Base-by-base conservation (phyloP, 2,888 invertebrate genomes). In the Criorhina ranunculi region DNA sequence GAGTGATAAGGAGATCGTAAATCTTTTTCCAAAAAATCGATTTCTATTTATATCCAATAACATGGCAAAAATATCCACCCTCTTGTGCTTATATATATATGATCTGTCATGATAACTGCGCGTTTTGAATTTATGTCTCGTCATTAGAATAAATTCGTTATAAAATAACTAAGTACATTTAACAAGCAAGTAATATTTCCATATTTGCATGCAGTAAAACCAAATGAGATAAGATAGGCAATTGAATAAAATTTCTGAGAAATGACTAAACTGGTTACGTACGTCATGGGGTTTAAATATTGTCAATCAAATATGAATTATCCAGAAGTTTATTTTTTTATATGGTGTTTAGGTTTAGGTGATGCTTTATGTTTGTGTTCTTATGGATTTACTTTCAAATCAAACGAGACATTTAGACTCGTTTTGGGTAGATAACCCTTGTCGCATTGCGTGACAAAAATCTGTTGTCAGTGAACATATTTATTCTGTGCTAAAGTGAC, bases 41-140 rank as follows among this genome's bases (percentile, higher is more conserved):
- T 24, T 24, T 24, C 24, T 24, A 24, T 24, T 3, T 24, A 24
- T 3, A 24, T 24, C 24, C 24, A 24, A 24, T 24, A 3, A 24
- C 24, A 9, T 24, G 24, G 6, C n/a, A n/a, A 31, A 37, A 19
- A 40, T 24, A 57, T n/a, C n/a, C n/a, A n/a, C n/a, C n/a, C n/a
- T n/a, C n/a, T n/a, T n/a, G n/a, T n/a, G n/a, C n/a, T n/a, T n/a
- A n/a, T n/a, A n/a, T n/a, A n/a, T 40, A 19, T 31, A 6, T 31
- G 12, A 29, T 7, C 51, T 51, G 24, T 31, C 51, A 51, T 29
- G 29, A 29, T 31, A n/a, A 51, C 29, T 12, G 29, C 12, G 44
- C 9, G 31, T 15, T 12, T 8, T 31, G 5, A 31, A 42, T 29
- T 60, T 60, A 60, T 60, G 29, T 8, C 42, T 8, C 42, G n/a